Conservation (phyloP, 2,113 vertebrate species). For the Colossoma macropomum region DNA sequence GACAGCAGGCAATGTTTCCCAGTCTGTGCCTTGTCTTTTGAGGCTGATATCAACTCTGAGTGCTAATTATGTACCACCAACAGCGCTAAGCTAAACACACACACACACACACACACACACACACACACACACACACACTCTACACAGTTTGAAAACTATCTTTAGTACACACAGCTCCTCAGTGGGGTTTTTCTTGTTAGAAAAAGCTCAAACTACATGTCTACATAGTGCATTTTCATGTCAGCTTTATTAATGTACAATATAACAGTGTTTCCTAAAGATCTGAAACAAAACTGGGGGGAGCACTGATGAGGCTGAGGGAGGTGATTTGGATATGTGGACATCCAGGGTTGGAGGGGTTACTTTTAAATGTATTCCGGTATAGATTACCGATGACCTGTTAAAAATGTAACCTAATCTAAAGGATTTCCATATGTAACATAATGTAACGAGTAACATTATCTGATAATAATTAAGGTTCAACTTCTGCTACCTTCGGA, state of each 20-base stretch:
- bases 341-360: too few relatives aligned
- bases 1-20: neutral
- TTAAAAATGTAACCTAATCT: too few relatives aligned
- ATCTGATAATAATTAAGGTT: too few relatives aligned
- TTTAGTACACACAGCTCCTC: neutral
- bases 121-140: neutral
- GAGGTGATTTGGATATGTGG: too few relatives aligned
- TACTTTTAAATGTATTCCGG: too few relatives aligned
- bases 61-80: conserved; percentile 48
- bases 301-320: too few relatives aligned
- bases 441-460: too few relatives aligned
- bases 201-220: neutral
- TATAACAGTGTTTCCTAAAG: neutral
- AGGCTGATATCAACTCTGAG: conserved; percentile 30
- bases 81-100: conserved; percentile 20
- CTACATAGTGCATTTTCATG: too few relatives aligned
- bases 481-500: too few relatives aligned
- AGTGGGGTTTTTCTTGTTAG: neutral
- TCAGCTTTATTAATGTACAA: neutral
- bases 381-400: too few relatives aligned
- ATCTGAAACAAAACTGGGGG: too few relatives aligned
- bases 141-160: neutral
- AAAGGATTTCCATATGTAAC: too few relatives aligned
- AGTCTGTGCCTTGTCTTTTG: neutral
- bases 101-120: neutral